Evolutionary conservation across 2,797 vertebrate species (phyloP), one percentile per base, ranked within the genome.

Genomic region (Pygocentrus nattereri): DNA sequence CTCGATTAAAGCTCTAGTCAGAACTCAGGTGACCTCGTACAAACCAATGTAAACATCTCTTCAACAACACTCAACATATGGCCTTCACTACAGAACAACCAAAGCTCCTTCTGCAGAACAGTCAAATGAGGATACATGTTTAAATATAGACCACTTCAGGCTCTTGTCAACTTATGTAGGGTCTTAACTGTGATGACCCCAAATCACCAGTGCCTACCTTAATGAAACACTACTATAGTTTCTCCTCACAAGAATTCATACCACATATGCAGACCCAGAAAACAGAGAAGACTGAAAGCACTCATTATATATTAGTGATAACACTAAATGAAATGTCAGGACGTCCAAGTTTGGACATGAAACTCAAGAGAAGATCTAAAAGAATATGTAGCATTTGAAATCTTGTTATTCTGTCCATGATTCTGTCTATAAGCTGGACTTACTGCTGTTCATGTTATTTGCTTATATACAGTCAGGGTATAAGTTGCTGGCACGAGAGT

Each of bases 71-170:
- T 16, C 7, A 13, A 23, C 68, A 70, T 18, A 70, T 70, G 68
- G 68, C 1, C 1, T 21, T 49, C 21, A n/a, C n/a, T 13, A 7
- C 18, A n/a, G 15, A 25, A 15, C 47, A 16, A 31, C 62, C 52
- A 50, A 68, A 67, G 62, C 75, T 21, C 23, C 34, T 58, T 78
- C 76, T 58, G n/a, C 62, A 77, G 62, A n/a, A 25, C 31, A 25
- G 47, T 34, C 76, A 58, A n/a, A 65, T n/a, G 30, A 65, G 62
- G 30, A 34, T 38, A 38, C 62, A 38, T 3, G 25, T 4, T 65
- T 65, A 34, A 31, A 65, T 38, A 65, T n/a, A 34, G 16, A 65
- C 62, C 16, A 21, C 11, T 30, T 62, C 27, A 30, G 27, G 30
- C 18, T 38, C 8, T 0, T 34, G 27, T 18, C 27, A 21, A 3